Evolutionary conservation across 2,797 vertebrate genomes (phyloP), one percentile per base, ranked within the genome.

Genomic region (Allobates femoralis): DNA sequence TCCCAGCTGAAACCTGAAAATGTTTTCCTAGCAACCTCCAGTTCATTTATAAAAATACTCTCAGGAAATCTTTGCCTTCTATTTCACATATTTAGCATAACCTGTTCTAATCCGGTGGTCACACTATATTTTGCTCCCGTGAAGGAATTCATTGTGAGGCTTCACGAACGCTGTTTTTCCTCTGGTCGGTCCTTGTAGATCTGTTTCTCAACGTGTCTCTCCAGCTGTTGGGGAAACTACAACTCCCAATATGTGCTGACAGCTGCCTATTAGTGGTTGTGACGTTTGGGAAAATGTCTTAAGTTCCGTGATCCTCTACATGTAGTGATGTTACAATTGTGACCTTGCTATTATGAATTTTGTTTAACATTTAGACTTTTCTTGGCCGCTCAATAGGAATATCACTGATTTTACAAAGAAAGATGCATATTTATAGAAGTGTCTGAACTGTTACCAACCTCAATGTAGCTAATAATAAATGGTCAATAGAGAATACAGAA

Each of bases 31-130:
- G 53, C 32, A 37, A 79, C 55, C 18, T 78, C 14, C 75, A 15
- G 1, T 6, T 58, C 76, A 26, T 62, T 60, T 79, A 41, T 62
- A 79, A 79, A 79, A 79, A 79, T 41, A 79, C 34, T 26, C 77
- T 56, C 55, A 58, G 32, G 55, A 78, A 78, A 58, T 78, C 37
- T 78, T 37, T 78, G 53, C 34, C 55, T 58, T 58, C 76, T 55
- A 78, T 60, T 60, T 78, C 34, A 60, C 76, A 78, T 78, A 79
- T 56, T 60, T 58, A 34, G 76, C 55, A 79, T 79, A 79, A 21
- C 34, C 8, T 26, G 62, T 79, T 60, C 30, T 26, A 62, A 79
- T 62, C 56, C 56, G 18, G 56, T 26, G 34, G 32, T 79, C 76
- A 60, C 55, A 79, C 55, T 37, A 14, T 58, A 79, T 79, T 58